These are phyloP conservation scores for Ctenosaura bakeri DNA, from an alignment of 2,797 vertebrate species.

Conservation along the genomic window DNA sequence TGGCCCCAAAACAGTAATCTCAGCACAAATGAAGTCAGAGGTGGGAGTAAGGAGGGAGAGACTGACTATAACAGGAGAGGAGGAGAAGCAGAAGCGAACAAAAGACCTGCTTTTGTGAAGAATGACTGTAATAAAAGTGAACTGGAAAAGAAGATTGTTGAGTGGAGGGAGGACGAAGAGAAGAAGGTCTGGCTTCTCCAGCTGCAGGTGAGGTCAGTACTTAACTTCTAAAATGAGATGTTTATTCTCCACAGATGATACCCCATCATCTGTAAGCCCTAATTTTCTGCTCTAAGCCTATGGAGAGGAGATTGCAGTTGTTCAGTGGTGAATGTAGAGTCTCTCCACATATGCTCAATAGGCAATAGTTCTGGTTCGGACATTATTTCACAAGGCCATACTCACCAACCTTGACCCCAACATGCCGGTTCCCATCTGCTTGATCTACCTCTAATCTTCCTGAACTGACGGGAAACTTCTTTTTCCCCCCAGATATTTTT, in stretches of 20 bases:
- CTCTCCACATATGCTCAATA: background rate
- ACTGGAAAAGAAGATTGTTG: background rate
- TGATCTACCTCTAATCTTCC: background rate
- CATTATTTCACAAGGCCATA: background rate
- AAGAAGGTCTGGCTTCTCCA: background rate
- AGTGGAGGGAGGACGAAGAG: background rate
- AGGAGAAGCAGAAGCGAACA: background rate
- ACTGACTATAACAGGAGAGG: background rate
- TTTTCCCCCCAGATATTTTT: too few relatives aligned
- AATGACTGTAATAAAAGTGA: background rate
- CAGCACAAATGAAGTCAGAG: background rate
- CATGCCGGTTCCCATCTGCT: background rate
- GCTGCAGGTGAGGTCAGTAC: background rate
- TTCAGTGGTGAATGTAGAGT: too few relatives aligned
- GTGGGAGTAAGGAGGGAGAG: background rate
- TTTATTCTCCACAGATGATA: background rate
- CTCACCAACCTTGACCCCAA: background rate
- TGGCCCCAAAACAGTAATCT: background rate
- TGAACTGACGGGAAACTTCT: background rate
- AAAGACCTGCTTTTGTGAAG: slow-evolving; percentile 14
- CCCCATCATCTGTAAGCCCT: background rate
- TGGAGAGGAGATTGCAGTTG: background rate
- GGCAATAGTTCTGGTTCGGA: too few relatives aligned
- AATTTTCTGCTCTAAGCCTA: background rate
- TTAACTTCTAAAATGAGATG: background rate